Evolutionary conservation across 2,888 invertebrate genomes (phyloP).

Genomic region (Iselma pallidipennis): DNA sequence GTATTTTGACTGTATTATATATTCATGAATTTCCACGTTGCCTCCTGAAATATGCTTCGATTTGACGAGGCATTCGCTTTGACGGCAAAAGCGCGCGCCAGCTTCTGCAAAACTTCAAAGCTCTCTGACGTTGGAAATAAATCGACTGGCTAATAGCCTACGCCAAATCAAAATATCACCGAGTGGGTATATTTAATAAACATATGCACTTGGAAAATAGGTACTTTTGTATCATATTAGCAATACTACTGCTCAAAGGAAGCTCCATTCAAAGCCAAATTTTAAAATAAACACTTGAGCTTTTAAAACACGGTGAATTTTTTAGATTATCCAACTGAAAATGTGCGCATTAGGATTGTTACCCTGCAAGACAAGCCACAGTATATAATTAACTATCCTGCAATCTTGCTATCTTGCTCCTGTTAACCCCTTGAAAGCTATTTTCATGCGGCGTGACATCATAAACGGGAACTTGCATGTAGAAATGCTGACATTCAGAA

Average conservation of each 20-base stretch:
- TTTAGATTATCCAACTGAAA: too few species aligned
- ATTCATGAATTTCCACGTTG: slow-evolving; percentile 29
- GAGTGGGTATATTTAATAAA: too few species aligned
- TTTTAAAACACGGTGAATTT: too few species aligned
- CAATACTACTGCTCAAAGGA: too few species aligned
- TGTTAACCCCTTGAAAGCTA: slow-evolving; percentile 31
- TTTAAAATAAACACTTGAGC: too few species aligned
- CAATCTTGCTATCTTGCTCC: slow-evolving; percentile 32
- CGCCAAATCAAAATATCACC: too few species aligned
- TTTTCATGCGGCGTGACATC: slow-evolving; percentile 32
- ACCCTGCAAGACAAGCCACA: slow-evolving; percentile 20
- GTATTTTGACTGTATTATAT: slow-evolving; percentile 25
- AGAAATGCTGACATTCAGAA: slow-evolving; percentile 13
- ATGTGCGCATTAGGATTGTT: too few species aligned
- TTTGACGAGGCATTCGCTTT: slow-evolving; percentile 23
- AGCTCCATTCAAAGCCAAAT: too few species aligned
- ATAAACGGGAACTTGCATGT: slow-evolving; percentile 30
- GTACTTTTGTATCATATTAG: too few species aligned
- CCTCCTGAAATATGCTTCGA: slow-evolving; percentile 23
- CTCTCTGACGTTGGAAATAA: too few species aligned
- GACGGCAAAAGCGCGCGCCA: slow-evolving; percentile 4
- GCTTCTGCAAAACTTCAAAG: background rate
- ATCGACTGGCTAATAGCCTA: background rate
- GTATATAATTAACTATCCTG: slow-evolving; percentile 16
- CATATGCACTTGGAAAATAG: too few species aligned